A percentile compares a stretch with the other conserved stretches of the same genome.
Conservation (phyloP, 2,888 invertebrate genomes). For the Margaritifera margaritifera region DNA sequence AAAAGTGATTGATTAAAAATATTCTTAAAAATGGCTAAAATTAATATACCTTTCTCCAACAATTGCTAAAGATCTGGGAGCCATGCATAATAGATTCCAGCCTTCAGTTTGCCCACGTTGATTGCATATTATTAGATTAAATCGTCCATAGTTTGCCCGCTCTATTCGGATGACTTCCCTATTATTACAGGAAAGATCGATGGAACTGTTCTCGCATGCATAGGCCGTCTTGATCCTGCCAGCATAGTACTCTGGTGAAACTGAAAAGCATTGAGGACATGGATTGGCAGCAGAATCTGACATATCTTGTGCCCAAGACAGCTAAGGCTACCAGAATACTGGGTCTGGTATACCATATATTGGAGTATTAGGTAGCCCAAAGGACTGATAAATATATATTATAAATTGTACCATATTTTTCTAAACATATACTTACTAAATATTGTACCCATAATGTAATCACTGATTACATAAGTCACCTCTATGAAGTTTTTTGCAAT, state of each 20-base stretch:
- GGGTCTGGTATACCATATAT: no score
- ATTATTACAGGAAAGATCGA: conserved; percentile 88
- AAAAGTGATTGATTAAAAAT: not conserved
- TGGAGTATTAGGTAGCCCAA: no score
- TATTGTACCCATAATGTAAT: no score
- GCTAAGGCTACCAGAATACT: no score
- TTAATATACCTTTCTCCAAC: conserved; percentile 85
- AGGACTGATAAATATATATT: no score
- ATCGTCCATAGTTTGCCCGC: conserved; percentile 93
- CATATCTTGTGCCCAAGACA: not conserved
- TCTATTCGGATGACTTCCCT: conserved; percentile 93
- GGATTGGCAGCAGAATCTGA: not conserved
- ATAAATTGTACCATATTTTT: no score
- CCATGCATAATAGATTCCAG: conserved; percentile 97
- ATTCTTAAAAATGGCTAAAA: not conserved
- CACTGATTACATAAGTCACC: no score
- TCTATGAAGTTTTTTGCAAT: no score
- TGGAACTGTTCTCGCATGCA: conserved; percentile 93
- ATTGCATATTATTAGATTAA: conserved; percentile 96
- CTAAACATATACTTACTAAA: no score
- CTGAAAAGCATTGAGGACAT: conserved; percentile 12
- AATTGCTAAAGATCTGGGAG: conserved; percentile 88
- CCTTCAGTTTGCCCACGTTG: conserved; percentile 92
- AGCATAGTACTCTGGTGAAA: conserved; percentile 27
- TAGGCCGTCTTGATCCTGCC: conserved; percentile 82